phyloP scores from a whole-genome alignment of 2,888 invertebrate species.

The Drosophila meridiana region DNA sequence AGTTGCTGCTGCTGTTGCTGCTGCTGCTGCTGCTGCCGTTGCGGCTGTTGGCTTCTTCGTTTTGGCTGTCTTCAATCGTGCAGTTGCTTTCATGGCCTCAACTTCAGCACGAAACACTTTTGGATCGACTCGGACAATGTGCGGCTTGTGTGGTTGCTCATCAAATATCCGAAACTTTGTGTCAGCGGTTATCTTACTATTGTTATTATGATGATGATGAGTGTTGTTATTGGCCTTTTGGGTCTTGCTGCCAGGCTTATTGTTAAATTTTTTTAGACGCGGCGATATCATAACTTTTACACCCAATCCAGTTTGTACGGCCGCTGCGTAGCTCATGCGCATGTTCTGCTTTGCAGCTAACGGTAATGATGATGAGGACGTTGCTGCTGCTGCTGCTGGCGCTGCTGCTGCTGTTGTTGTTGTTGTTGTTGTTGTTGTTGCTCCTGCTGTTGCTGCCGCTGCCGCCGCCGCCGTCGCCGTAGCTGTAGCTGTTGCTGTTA shows the following conservation, averaged over 20 bases:
- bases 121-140: slow-evolving; percentile 51
- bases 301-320: slow-evolving; percentile 47
- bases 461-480: background rate
- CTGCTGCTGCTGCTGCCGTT: background rate
- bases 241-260: slow-evolving; percentile 42
- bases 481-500: background rate
- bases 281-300: slow-evolving; percentile 54
- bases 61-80: slow-evolving; percentile 24
- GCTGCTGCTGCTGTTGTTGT: background rate
- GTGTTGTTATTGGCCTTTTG: slow-evolving; percentile 18
- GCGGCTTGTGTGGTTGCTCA: slow-evolving; percentile 53
- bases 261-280: slow-evolving; percentile 41
- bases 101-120: slow-evolving; percentile 40
- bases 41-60: slow-evolving; percentile 25
- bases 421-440: background rate
- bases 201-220: background rate
- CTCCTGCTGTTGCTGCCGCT: background rate
- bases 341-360: slow-evolving; percentile 27
- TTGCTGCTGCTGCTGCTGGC: background rate
- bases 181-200: slow-evolving; percentile 26
- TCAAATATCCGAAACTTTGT: slow-evolving; percentile 50
- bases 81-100: slow-evolving; percentile 22
- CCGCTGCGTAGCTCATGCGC: slow-evolving; percentile 62
- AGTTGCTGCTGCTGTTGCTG: background rate
- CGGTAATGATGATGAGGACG: slow-evolving; percentile 6